A percentile compares a stretch with the other conserved stretches of the same genome.
phyloP scores from a whole-genome alignment of 2,113 vertebrate genomes.

The Sturnira hondurensis region DNA sequence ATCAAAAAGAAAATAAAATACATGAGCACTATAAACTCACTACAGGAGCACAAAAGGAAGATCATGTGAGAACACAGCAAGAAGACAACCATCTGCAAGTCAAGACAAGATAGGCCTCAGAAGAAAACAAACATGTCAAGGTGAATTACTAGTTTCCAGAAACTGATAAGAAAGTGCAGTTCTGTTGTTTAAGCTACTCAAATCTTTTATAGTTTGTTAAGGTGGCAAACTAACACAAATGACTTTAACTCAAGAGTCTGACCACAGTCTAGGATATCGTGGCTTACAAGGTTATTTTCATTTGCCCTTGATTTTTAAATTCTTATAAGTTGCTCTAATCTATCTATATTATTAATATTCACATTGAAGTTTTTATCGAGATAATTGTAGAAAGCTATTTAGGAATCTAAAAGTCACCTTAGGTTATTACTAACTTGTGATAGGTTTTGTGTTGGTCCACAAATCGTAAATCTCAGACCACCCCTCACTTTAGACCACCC shows the following conservation, averaged over 20 bases:
- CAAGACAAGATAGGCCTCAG: background rate
- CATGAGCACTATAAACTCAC: background rate
- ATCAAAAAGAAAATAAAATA: background rate
- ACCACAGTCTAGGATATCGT: background rate
- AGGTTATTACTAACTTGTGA: background rate
- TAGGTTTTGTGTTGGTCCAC: background rate
- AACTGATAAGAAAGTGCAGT: background rate
- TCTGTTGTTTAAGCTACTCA: background rate
- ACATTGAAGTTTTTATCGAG: background rate
- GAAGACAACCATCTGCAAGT: background rate
- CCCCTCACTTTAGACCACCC: background rate
- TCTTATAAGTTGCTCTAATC: background rate
- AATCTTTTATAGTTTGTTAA: background rate
- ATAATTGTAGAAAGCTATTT: background rate
- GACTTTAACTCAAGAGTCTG: background rate
- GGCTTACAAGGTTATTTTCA: background rate
- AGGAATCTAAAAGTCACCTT: background rate
- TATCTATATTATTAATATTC: background rate
- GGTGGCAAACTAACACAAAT: background rate
- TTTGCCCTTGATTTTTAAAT: background rate
- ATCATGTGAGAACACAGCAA: background rate
- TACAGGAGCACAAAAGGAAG: background rate
- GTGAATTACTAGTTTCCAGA: background rate
- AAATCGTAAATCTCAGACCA: background rate
- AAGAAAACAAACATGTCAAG: background rate